Conservation (phyloP, 92 coral and sea anemone species). For the Hydrozoanthus gracilis region DNA sequence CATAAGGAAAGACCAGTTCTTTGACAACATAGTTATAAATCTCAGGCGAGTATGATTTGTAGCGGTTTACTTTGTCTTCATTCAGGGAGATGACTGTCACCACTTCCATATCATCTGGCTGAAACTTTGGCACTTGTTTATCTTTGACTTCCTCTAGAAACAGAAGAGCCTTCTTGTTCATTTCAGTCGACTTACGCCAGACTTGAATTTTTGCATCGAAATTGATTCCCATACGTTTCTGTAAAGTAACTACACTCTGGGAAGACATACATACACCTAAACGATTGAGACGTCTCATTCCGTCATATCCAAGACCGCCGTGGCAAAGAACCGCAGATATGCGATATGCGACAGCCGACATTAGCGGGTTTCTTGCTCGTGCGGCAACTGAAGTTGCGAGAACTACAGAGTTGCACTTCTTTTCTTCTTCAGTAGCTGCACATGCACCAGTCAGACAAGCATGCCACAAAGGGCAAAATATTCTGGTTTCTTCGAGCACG, state of each 20-base stretch:
- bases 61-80: conserved; percentile 21
- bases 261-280: conserved; percentile 64
- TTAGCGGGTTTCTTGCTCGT: conserved; percentile 47
- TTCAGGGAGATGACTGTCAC: background rate
- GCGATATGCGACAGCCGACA: conserved; percentile 66
- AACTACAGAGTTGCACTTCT: conserved; percentile 26
- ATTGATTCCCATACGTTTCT: conserved; percentile 48
- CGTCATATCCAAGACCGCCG: conserved; percentile 46
- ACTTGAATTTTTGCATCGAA: conserved; percentile 41
- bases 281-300: conserved; percentile 27
- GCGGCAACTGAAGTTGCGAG: conserved; percentile 54
- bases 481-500: conserved; percentile 39
- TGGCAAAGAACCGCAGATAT: conserved; percentile 57
- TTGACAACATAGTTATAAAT: conserved; percentile 33
- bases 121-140: conserved; percentile 36
- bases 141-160: conserved; percentile 45
- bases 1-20: background rate
- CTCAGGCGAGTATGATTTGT: conserved; percentile 32
- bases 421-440: conserved; percentile 17
- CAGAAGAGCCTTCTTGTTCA: background rate
- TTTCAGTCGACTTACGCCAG: conserved; percentile 50
- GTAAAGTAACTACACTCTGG: conserved; percentile 36
- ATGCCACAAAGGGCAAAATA: conserved; percentile 55
- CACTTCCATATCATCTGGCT: conserved; percentile 45
- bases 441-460: conserved; percentile 58